phyloP scores from a whole-genome alignment of 2,797 vertebrate species.

The Sciaenops ocellatus region DNA sequence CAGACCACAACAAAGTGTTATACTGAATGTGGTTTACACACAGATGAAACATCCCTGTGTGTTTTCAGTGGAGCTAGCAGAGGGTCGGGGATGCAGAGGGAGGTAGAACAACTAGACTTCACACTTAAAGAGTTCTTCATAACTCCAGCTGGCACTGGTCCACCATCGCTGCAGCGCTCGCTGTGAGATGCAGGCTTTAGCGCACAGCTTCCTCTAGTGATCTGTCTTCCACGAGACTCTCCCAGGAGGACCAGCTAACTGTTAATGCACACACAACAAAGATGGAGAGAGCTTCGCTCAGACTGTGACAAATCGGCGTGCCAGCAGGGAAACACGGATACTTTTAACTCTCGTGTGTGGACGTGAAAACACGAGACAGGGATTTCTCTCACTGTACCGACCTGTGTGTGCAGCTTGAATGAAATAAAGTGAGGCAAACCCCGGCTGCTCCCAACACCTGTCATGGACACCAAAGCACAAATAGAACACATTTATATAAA shows the following conservation, averaged over 20 bases:
- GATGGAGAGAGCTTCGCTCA: conserved; percentile 32
- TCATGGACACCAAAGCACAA: conserved; percentile 74
- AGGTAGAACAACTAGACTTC: conserved; percentile 23
- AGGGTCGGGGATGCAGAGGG: conserved; percentile 10
- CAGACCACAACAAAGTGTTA: neutral
- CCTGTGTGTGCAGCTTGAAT: neutral
- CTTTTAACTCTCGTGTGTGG: neutral
- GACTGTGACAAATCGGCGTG: conserved; percentile 19
- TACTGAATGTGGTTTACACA: neutral
- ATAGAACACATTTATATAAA: conserved; percentile 80
- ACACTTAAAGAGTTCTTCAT: conserved; percentile 8
- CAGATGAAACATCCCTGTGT: conserved; percentile 7
- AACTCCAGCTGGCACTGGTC: conserved; percentile 29
- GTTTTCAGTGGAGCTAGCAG: conserved; percentile 17
- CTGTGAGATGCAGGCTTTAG: conserved; percentile 2
- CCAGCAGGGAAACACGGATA: conserved; percentile 33
- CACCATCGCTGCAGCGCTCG: conserved; percentile 17
- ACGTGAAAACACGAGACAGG: conserved; percentile 2
- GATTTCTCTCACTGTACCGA: conserved; percentile 1
- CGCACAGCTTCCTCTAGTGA: conserved; percentile 26
- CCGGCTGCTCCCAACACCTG: conserved; percentile 70
- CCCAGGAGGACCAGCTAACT: conserved; percentile 21
- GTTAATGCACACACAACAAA: conserved; percentile 32
- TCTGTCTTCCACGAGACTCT: conserved; percentile 49
- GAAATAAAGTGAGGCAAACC: neutral